Base-by-base conservation (phyloP, 1,140 invertebrate species). In the Littorina saxatilis region DNA sequence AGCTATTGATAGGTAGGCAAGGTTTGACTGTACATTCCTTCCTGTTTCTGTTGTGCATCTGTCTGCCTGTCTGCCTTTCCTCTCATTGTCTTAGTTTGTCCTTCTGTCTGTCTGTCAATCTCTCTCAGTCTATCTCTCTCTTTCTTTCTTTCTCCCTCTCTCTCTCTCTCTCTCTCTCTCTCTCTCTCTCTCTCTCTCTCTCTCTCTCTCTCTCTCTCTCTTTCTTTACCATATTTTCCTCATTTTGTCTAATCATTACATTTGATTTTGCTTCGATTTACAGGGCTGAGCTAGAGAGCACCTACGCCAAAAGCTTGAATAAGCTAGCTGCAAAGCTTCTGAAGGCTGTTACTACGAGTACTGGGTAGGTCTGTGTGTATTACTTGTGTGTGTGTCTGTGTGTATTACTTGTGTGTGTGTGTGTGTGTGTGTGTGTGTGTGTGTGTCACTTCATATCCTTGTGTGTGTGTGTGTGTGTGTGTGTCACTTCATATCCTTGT, bases 241-340 rank as follows among this genome's bases (percentile, higher is more conserved):
- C 5, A 5, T 11, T 66, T 35, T 66, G 32, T 66, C 61, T 66
- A 9, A n/a, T n/a, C n/a, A 9, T 35, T 80, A 43, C 84, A 79
- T 78, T 47, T 17, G 43, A 68, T 29, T 68, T 29, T 68, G 23
- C n/a, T 35, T 66, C 35, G 32, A 32, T 32, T 87, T 94, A 78
- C 92, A 97, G 96, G 93, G 96, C 97, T 76, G 97, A 99, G 90
- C 94, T 97, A 80, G 97, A 99, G 93, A 94, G 95, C 20, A 95
- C 95, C 84, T 99, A 98, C 92, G 96, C 97, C 23, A 98, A 98
- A 94, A 96, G 95, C 76, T 94, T 99, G 39, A 95, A 95, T 79
- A 98, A 98, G 92, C 93, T 98, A 68, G 96, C 96, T 58, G 93
- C 94, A 2, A 98, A 98, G 93, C 93, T 98, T 68, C 94, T 95